Conservation (phyloP, 2,888 invertebrate species). For the Erebia ligea region DNA sequence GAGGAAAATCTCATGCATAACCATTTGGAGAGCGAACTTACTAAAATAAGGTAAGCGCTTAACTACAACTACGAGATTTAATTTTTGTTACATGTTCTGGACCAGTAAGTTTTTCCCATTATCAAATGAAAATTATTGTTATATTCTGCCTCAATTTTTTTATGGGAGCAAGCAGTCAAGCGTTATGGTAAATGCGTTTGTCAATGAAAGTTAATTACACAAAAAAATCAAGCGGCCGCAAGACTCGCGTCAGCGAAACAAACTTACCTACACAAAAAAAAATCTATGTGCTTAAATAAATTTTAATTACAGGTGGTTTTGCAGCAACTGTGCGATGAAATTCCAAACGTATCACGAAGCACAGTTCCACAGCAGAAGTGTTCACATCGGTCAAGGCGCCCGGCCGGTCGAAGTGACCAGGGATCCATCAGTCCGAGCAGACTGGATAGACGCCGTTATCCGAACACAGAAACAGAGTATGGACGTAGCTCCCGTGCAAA, state of each 20-base stretch:
- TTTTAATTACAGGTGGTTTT: slow-evolving; percentile 63
- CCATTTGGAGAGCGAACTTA: slow-evolving; percentile 69
- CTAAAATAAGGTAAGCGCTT: slow-evolving; percentile 64
- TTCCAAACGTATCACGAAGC: slow-evolving; percentile 72
- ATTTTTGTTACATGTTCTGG: background rate
- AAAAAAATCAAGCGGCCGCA: background rate
- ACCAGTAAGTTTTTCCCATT: background rate
- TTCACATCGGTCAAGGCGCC: slow-evolving; percentile 50
- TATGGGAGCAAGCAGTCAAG: too few relatives aligned
- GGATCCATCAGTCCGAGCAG: slow-evolving; percentile 53
- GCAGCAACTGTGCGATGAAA: slow-evolving; percentile 58
- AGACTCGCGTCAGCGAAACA: background rate
- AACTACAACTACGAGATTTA: background rate
- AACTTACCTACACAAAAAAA: too few relatives aligned
- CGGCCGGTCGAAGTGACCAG: slow-evolving; percentile 60
- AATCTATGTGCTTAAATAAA: background rate
- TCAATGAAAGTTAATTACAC: background rate
- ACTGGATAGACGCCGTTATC: slow-evolving; percentile 60
- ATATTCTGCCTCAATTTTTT: background rate
- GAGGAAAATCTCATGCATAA: slow-evolving; percentile 60
- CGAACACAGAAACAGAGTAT: slow-evolving; percentile 55
- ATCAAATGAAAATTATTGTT: background rate
- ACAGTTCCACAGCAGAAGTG: slow-evolving; percentile 66
- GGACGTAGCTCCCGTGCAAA: slow-evolving; percentile 20
- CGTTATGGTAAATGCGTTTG: too few relatives aligned